These are phyloP conservation scores for Syngnathus scovelli DNA, from an alignment of 2,113 vertebrate species.

Conservation along the genomic window DNA sequence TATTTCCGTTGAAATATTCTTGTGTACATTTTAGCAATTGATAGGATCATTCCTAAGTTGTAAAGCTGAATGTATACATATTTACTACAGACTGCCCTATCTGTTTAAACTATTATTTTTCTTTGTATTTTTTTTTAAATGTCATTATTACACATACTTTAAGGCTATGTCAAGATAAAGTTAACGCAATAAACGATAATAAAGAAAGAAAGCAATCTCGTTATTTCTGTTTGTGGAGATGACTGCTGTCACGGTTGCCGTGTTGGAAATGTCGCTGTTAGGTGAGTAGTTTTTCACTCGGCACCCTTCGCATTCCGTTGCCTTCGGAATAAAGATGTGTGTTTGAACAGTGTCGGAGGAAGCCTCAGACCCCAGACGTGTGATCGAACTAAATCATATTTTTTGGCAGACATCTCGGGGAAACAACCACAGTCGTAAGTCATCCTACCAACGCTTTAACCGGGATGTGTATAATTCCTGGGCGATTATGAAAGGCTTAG, in stretches of 20 bases:
- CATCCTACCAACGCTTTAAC: conserved; percentile 46
- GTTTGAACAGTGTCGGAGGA: conserved; percentile 65
- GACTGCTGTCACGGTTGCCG: conserved; percentile 37
- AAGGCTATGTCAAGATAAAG: conserved; percentile 3
- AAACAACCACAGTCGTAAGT: conserved; percentile 53
- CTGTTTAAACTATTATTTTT: conserved; percentile 59
- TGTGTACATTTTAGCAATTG: conserved; percentile 52
- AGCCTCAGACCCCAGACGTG: conserved; percentile 53
- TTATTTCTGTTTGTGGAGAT: conserved; percentile 9
- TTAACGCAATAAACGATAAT: conserved; percentile 1
- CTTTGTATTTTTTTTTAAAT: conserved; percentile 15
- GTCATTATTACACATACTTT: neutral
- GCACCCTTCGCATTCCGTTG: conserved; percentile 47
- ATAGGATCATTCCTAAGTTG: conserved; percentile 42
- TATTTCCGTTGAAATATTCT: conserved; percentile 5
- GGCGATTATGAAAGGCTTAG: conserved; percentile 54
- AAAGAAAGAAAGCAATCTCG: conserved; percentile 2
- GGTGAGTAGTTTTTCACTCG: conserved; percentile 53
- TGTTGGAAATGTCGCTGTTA: conserved; percentile 66
- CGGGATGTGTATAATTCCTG: conserved; percentile 58
- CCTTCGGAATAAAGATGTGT: conserved; percentile 42
- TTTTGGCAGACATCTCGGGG: conserved; percentile 51
- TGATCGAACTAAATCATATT: conserved; percentile 63
- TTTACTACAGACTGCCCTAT: conserved; percentile 44
- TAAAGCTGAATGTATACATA: conserved; percentile 62